These are phyloP conservation scores for Protobothrops mucrosquamatus DNA, from an alignment of 2,113 vertebrate genomes.

Conservation along the genomic window DNA sequence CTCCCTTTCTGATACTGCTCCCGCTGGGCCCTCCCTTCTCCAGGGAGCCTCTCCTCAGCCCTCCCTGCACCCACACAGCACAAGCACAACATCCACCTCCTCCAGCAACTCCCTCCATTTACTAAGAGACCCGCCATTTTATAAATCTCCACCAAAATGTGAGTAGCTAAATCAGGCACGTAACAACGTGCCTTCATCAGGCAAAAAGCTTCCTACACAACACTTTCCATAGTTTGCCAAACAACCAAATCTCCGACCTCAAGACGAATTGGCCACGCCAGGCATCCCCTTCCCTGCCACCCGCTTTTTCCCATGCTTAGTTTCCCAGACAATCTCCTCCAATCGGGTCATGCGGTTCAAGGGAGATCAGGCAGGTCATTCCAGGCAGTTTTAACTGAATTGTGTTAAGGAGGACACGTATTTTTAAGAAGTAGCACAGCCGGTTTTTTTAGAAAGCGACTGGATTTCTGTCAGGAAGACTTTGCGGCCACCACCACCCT, in stretches of 20 bases:
- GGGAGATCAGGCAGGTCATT: not conserved
- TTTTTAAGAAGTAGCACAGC: not conserved
- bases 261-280: not conserved
- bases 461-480: not conserved
- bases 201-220: not conserved
- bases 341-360: too few relatives aligned
- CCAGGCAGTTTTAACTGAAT: not conserved
- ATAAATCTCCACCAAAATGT: not conserved
- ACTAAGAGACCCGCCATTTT: not conserved
- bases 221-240: not conserved
- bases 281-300: not conserved
- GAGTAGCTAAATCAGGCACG: not conserved
- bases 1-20: not conserved
- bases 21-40: not conserved
- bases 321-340: not conserved
- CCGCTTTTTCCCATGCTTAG: accelerated
- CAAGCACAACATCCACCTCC: not conserved
- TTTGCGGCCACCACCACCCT: not conserved
- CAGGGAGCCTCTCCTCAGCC: not conserved
- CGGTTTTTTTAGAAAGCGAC: not conserved
- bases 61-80: not conserved
- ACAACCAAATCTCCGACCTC: not conserved
- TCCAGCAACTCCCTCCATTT: not conserved
- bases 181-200: not conserved
- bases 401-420: not conserved